Percentiles rank a stretch among this genome's conserved stretches.
These are phyloP conservation scores for Corythornis madagascariensis DNA, from an alignment of 2,113 vertebrate species.

Conservation along the genomic window DNA sequence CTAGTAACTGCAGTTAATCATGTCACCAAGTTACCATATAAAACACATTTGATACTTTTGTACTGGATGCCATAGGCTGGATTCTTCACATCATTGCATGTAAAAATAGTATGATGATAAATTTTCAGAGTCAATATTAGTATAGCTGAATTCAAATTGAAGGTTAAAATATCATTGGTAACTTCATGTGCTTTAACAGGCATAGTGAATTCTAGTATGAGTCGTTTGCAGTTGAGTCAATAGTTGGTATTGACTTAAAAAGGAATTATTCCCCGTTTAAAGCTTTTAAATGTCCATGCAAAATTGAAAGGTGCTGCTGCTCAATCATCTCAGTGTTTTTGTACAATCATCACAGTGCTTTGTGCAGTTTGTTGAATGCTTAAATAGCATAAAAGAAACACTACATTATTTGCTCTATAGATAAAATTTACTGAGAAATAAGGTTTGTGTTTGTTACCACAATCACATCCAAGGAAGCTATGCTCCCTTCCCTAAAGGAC, in stretches of 20 bases:
- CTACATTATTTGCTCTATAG: neutral
- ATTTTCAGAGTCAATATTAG: neutral
- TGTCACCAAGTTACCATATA: neutral
- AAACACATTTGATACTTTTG: neutral
- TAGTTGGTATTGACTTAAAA: neutral
- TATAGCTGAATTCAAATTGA: neutral
- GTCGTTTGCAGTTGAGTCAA: neutral
- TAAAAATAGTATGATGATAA: neutral
- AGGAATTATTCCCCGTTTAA: neutral
- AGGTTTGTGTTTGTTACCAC: neutral
- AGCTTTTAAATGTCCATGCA: neutral
- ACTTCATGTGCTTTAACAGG: neutral
- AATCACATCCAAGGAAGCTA: neutral
- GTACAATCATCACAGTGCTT: neutral
- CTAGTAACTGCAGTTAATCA: neutral
- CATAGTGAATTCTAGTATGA: neutral
- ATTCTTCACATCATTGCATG: neutral
- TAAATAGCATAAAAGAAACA: slow-evolving; percentile 39
- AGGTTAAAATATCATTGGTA: neutral
- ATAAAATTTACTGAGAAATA: slow-evolving; percentile 25
- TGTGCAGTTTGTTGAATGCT: neutral
- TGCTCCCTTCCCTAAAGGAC: neutral
- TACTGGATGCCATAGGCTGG: neutral
- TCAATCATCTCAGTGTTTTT: neutral
- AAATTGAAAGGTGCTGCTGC: neutral